phyloP scores from a whole-genome alignment of 2,888 invertebrate species.

The Pammene fasciana region DNA sequence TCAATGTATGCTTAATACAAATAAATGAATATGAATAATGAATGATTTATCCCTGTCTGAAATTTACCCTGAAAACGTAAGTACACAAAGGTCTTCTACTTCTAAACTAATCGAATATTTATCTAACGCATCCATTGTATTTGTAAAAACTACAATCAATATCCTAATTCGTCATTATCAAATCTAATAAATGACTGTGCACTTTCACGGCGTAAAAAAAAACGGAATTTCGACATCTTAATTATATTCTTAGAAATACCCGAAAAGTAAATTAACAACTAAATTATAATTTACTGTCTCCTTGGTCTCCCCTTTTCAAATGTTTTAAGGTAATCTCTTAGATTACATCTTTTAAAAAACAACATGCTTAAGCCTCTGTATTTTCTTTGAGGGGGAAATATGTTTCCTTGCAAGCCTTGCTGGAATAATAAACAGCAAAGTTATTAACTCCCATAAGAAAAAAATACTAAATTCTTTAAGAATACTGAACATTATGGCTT shows the following conservation, averaged over 20 bases:
- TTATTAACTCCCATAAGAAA: conserved; percentile 65
- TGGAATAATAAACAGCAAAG: conserved; percentile 68
- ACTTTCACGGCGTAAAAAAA: too few species aligned
- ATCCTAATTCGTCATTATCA: too few species aligned
- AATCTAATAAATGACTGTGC: too few species aligned
- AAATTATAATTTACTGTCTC: conserved; percentile 60
- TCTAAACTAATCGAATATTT: too few species aligned
- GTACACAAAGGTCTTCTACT: too few species aligned
- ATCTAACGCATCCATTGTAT: too few species aligned
- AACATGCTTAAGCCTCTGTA: conserved; percentile 68
- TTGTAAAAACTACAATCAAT: too few species aligned
- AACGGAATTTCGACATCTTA: too few species aligned
- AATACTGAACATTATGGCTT: conserved; percentile 49
- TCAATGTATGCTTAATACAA: too few species aligned
- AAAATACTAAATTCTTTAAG: conserved; percentile 55
- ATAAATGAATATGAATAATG: too few species aligned
- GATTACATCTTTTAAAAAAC: conserved; percentile 72
- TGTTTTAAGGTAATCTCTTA: conserved; percentile 76
- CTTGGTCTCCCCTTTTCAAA: conserved; percentile 58
- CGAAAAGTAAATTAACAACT: conserved; percentile 1
- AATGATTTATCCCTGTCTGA: too few species aligned
- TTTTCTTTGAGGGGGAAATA: conserved; percentile 74
- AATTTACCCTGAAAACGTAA: too few species aligned
- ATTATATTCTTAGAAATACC: background rate
- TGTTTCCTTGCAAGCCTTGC: conserved; percentile 57